Evolutionary conservation across 2,888 invertebrate species (phyloP), one percentile per base, ranked within the genome.

Genomic region (Imbricaverruca yamaguchii): DNA sequence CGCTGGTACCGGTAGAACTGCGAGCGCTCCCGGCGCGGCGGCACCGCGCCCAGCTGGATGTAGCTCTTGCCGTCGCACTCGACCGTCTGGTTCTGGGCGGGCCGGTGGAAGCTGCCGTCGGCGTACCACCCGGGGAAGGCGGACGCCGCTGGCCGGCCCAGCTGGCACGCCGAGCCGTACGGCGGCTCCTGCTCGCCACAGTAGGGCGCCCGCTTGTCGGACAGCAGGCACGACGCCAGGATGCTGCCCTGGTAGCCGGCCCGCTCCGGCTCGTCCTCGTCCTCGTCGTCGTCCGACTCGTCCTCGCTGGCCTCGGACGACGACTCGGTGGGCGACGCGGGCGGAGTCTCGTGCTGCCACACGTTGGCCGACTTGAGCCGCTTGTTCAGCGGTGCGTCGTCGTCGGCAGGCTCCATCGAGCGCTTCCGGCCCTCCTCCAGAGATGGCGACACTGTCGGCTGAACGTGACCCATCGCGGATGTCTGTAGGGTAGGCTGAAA

Each of bases 1-100:
- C 96, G 91, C 84, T 94, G 90, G 86, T 94, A 94, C 87, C 94
- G 91, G 88, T 94, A 94, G 88, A 67, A 23, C n/a, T 67, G 65
- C 4, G 65, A 79, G 23, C 79, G 79, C 57, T 79, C 57, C 6
- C 57, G 79, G 0, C 57, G 79, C 23, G 79, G 57, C 56, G 57
- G 59, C 57, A 79, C 63, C 0, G 80, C 80, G 56, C 80, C 80
- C 80, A 65, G 55, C 63, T 67, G 57, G 63, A 65, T 80, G 80
- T 67, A 67, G 65, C 80, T 80, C 55, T 67, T 80, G 8, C 80
- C 67, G 80, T 67, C 67, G 63, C 80, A 79, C 79, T 79, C 79
- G 79, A 79, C 79, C 12, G 79, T 79, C 25, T 79, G 79, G 79
- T 79, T 79, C 23, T 56, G 56, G 7, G 59, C 56, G 23, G 11